Base-by-base conservation (phyloP, 2,113 vertebrate genomes). In the Nicator chloris region DNA sequence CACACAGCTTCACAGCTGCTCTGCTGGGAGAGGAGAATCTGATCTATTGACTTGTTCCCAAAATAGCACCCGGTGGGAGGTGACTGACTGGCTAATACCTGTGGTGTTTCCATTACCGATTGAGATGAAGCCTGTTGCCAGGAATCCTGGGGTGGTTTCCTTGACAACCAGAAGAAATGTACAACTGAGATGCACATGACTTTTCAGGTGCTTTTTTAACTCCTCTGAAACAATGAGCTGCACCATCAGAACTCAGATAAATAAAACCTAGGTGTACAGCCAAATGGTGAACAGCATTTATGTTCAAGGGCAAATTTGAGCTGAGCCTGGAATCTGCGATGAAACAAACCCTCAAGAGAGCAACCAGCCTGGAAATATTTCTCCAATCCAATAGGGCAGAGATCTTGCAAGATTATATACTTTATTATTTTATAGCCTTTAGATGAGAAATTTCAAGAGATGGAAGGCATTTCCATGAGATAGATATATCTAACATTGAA, bases 51-150 rank as follows among this genome's bases (percentile, higher is more conserved):
- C 92, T 95, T 54, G n/a, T 93, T 95, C 95, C 82, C 49, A 91
- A 94, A 97, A 96, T 96, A 96, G 95, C 80, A 94, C 42, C 44
- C 24, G 20, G 95, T 97, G 92, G 96, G 97, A 97, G 96, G 95
- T 96, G 95, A 95, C 91, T 95, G 94, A 96, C 95, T 97, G 87
- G 91, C 82, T 95, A 96, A 96, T 97, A 96, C 95, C 95, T 96
- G 95, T 97, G 90, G 93, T 92, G 95, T 93, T 96, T 86, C 97
- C 89, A 95, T 95, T 93, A 90, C 93, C 10, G 2, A 76, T 47
- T 53, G 86, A 76, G 95, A 95, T 88, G 85, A 86, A 93, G 79
- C 73, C 79, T 80, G 91, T 95, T 96, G 93, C 95, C 94, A 94
- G 79, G 95, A 93, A 93, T 95, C 86, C 89, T 95, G 94, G 84